A percentile compares a stretch with the other conserved stretches of the same genome.
Evolutionary conservation across 2,888 invertebrate species (phyloP).

Genomic region (Cistogaster globosa): DNA sequence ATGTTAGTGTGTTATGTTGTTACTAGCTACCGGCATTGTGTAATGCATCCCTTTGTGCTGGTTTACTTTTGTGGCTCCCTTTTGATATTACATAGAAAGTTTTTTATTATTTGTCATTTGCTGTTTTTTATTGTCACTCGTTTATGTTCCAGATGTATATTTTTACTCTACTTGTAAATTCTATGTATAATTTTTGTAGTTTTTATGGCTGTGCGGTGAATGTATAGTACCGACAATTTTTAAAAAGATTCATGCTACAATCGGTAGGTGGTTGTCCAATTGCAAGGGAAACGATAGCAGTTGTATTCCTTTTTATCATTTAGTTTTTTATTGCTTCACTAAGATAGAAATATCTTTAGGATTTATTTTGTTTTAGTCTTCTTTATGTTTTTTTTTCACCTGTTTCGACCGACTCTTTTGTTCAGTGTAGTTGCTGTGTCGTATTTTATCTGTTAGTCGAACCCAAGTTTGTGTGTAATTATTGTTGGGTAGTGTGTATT

Average conservation of each 20-base stretch:
- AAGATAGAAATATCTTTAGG: too few relatives aligned
- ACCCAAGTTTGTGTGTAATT: too few relatives aligned
- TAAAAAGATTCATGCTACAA: not conserved
- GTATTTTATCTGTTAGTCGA: too few relatives aligned
- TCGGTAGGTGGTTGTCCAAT: not conserved
- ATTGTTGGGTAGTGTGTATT: too few relatives aligned
- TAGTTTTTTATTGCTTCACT: constrained; percentile 33
- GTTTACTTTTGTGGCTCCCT: constrained; percentile 61
- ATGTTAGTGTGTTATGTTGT: constrained; percentile 33
- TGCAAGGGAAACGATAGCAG: constrained; percentile 2
- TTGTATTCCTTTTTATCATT: constrained; percentile 11
- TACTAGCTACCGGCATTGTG: constrained; percentile 64
- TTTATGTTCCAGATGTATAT: constrained; percentile 59
- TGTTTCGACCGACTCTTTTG: too few relatives aligned
- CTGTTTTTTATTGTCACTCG: constrained; percentile 70
- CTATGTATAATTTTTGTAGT: constrained; percentile 5
- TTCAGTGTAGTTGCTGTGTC: too few relatives aligned
- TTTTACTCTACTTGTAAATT: constrained; percentile 32
- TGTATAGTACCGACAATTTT: constrained; percentile 11
- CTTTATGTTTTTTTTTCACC: too few relatives aligned
- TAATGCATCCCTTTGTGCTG: constrained; percentile 70
- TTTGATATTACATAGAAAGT: constrained; percentile 60
- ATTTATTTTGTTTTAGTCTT: too few relatives aligned
- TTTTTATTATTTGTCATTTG: constrained; percentile 62
- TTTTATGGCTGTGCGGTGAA: constrained; percentile 5